These are phyloP conservation scores for Ostrea edulis DNA, from an alignment of 1,140 invertebrate species.

Conservation along the genomic window DNA sequence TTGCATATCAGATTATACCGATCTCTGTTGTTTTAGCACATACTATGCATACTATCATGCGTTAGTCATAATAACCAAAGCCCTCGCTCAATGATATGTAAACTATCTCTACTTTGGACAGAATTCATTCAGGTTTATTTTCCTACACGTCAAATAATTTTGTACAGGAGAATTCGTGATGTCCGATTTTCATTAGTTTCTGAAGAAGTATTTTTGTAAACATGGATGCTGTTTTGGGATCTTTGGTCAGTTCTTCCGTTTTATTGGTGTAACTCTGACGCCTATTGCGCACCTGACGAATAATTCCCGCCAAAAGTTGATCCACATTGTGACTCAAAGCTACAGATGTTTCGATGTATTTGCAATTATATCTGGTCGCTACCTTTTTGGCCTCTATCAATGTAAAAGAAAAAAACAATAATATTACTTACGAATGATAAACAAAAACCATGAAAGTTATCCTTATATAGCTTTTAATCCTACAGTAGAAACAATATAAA, in stretches of 20 bases:
- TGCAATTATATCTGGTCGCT: constrained; percentile 86
- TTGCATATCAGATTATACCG: not conserved
- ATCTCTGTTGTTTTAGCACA: constrained; percentile 25
- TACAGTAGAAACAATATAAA: not conserved
- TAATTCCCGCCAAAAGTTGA: constrained; percentile 88
- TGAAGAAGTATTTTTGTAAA: constrained; percentile 17
- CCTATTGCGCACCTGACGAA: constrained; percentile 78
- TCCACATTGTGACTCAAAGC: constrained; percentile 90
- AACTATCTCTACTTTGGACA: not conserved
- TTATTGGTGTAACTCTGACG: not conserved
- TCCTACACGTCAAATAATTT: constrained; percentile 18
- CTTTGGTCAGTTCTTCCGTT: not conserved
- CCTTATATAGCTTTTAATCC: not conserved
- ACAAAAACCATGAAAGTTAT: not conserved
- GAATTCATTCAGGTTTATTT: not conserved
- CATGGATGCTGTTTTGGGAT: constrained; percentile 9
- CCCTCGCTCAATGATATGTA: not conserved
- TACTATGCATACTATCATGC: not conserved
- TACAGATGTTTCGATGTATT: constrained; percentile 90
- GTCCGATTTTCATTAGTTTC: constrained; percentile 28
- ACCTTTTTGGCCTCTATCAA: constrained; percentile 76
- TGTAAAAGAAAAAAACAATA: not conserved
- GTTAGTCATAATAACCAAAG: not conserved
- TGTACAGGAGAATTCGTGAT: not conserved
- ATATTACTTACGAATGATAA: not conserved